Evolutionary conservation across 2,113 vertebrate genomes (phyloP).

Genomic region (Apodemus speciosus): DNA sequence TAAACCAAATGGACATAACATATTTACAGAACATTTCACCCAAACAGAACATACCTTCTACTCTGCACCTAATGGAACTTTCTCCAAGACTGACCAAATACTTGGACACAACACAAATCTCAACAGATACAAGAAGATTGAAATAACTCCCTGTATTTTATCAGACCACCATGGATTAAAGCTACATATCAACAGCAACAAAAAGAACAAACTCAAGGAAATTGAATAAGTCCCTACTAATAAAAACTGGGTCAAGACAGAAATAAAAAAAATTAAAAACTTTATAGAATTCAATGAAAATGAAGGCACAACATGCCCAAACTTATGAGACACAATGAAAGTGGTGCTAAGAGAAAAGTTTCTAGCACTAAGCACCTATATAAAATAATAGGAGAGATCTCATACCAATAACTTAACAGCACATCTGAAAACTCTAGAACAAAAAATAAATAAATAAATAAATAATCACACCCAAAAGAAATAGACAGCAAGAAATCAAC

Average conservation of each 20-base stretch:
- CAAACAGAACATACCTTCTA: background rate
- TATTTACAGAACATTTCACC: background rate
- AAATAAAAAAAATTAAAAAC: background rate
- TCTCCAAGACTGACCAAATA: background rate
- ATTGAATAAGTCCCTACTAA: background rate
- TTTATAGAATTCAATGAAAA: background rate
- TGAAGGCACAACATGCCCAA: background rate
- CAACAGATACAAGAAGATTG: background rate
- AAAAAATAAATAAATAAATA: background rate
- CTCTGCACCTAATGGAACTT: background rate
- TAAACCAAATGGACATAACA: background rate
- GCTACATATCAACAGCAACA: background rate
- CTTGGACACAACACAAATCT: background rate
- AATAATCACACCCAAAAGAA: background rate
- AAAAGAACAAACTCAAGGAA: background rate
- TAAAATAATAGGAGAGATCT: background rate
- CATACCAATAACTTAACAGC: background rate
- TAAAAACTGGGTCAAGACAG: background rate
- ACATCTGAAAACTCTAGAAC: background rate
- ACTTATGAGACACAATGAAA: background rate
- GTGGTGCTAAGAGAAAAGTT: background rate
- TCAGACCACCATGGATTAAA: background rate
- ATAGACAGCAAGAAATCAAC: background rate
- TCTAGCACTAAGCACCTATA: background rate
- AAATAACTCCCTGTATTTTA: background rate